phyloP scores from a whole-genome alignment of 2,797 vertebrate species.

The Leuciscus waleckii region DNA sequence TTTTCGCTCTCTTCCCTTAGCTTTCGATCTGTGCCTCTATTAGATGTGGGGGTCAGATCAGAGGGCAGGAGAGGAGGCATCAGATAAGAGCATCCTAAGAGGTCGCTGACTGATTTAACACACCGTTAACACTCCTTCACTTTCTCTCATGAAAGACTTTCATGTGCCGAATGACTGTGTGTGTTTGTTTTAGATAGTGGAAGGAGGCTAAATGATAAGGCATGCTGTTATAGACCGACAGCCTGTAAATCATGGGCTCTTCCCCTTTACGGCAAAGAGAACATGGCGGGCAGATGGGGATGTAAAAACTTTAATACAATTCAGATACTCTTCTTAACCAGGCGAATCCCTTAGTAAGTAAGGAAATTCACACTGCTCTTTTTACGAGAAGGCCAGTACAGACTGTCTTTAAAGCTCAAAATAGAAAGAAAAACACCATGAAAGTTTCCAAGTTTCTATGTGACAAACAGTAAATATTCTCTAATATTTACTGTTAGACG shows the following conservation, averaged over 20 bases:
- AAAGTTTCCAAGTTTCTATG: neutral
- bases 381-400: neutral
- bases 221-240: conserved; percentile 29
- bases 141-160: conserved; percentile 21
- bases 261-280: neutral
- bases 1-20: neutral
- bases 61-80: conserved; percentile 24
- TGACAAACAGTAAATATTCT: neutral
- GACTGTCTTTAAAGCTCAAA: neutral
- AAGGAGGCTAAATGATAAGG: conserved; percentile 28
- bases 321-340: neutral
- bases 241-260: conserved; percentile 42
- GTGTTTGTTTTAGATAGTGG: conserved; percentile 35
- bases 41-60: conserved; percentile 40
- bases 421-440: neutral
- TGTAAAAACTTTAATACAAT: neutral
- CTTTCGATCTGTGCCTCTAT: neutral
- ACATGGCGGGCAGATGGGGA: conserved; percentile 10
- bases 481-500: neutral
- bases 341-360: neutral
- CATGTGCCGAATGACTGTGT: conserved; percentile 21
- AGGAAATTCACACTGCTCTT: neutral
- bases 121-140: conserved; percentile 20
- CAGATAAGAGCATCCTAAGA: conserved; percentile 44
- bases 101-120: conserved; percentile 16